These are phyloP conservation scores for Drosophila ironensis DNA, from an alignment of 1,140 invertebrate species.

Conservation along the genomic window DNA sequence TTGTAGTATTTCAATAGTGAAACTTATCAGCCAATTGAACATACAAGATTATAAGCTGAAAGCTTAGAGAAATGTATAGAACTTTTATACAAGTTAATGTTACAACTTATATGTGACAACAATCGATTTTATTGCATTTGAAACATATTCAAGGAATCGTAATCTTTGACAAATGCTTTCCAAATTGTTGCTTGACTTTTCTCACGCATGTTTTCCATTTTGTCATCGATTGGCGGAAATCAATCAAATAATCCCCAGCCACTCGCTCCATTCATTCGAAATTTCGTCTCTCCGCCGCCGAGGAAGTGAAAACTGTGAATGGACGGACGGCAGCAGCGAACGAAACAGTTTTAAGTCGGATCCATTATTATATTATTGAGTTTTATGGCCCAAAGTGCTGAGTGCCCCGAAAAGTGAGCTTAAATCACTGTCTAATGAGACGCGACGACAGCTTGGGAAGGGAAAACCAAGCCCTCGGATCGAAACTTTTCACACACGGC, in stretches of 20 bases:
- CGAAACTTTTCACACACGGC: slow-evolving; percentile 31
- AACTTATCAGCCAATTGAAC: no score
- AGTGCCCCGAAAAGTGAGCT: slow-evolving; percentile 13
- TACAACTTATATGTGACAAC: no score
- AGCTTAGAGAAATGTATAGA: no score
- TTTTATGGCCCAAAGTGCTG: slow-evolving; percentile 29
- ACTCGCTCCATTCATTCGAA: not conserved
- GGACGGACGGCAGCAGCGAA: slow-evolving; percentile 21
- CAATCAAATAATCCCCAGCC: slow-evolving; percentile 17
- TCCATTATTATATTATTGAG: slow-evolving; percentile 17
- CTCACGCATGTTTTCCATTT: slow-evolving; percentile 13
- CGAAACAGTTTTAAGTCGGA: slow-evolving; percentile 3
- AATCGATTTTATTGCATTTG: no score
- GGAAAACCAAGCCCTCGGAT: not conserved
- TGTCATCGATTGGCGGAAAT: slow-evolving; percentile 21
- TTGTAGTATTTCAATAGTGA: no score
- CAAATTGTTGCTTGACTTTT: not conserved
- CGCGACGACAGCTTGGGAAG: slow-evolving; percentile 35
- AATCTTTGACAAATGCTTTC: not conserved
- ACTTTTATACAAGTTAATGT: no score
- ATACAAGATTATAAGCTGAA: no score
- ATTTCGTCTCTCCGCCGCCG: not conserved
- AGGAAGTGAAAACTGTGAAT: slow-evolving; percentile 37
- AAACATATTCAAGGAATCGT: not conserved
- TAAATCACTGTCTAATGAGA: slow-evolving; percentile 42